Percentiles rank a stretch among this genome's conserved stretches.
Conservation (phyloP, 2,113 vertebrate genomes). For the Hoplias malabaricus region DNA sequence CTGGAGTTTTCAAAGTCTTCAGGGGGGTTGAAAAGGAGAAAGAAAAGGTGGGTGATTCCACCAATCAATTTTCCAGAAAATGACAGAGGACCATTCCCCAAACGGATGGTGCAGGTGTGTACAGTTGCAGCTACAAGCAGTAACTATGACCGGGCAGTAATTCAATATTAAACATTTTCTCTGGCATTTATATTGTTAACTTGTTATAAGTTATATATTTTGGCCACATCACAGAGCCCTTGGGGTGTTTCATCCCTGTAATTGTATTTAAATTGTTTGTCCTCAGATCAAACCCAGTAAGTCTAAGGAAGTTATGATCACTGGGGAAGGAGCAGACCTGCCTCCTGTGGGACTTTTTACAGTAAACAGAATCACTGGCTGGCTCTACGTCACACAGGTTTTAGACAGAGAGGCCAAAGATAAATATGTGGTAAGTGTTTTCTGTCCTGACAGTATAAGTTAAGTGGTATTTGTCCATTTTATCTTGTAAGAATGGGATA, state of each 20-base stretch:
- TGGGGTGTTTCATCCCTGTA: too few relatives aligned
- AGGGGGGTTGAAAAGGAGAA: constrained; percentile 62
- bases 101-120: constrained; percentile 54
- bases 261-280: too few relatives aligned
- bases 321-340: constrained; percentile 64
- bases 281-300: constrained; percentile 65
- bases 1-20: constrained; percentile 59
- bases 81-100: constrained; percentile 55
- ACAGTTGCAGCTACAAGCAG: too few relatives aligned
- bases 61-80: constrained; percentile 54
- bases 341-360: constrained; percentile 58
- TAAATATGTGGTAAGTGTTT: constrained; percentile 42
- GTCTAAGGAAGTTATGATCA: constrained; percentile 40
- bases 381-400: constrained; percentile 55
- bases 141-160: too few relatives aligned
- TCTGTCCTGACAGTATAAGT: too few relatives aligned
- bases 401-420: constrained; percentile 64
- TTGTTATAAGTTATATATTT: too few relatives aligned
- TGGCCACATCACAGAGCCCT: too few relatives aligned
- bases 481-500: not conserved
- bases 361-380: constrained; percentile 45
- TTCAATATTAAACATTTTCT: too few relatives aligned
- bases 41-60: constrained; percentile 74
- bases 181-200: too few relatives aligned
- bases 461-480: too few relatives aligned